Evolutionary conservation across 2,113 vertebrate species (phyloP), one percentile per base, ranked within the genome.

Genomic region (Crotalus tigris): DNA sequence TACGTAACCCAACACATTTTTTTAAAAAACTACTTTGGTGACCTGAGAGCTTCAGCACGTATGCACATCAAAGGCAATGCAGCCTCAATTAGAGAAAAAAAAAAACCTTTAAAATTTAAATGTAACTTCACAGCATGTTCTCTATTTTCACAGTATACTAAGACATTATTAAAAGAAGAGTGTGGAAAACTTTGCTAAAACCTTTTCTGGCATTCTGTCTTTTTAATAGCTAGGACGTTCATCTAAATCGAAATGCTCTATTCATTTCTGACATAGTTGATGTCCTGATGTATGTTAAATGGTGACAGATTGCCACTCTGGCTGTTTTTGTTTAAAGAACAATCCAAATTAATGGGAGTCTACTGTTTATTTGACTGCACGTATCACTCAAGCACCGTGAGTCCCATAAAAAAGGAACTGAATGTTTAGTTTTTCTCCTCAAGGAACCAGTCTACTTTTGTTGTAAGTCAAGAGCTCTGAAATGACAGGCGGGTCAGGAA

Each of bases 181-280:
- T 53, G 88, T 85, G 81, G 39, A 92, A 8, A 33, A 0, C 0
- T 17, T 33, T 13, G 29, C 2, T 85, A 85, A 81, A 85, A 13
- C 19, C 53, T 5, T 91, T 26, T 26, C 44, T 44, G 12, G 7
- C 21, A 11, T 55, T 24, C 90, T 15, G 0, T 69, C 88, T 29
- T 94, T 91, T 5, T 3, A 90, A 87, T 94, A 93, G 0, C 6
- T 75, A 85, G 95, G 94, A 58, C 19, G 87, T 93, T 88, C 1
- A 17, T 1, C 0, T 69, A 51, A 93, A 85, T 1, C 85, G 19
- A 46, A 93, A n/a, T 49, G 4, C 39, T 94, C 81, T 89, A 0
- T 91, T 87, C 21, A 85, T 21, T 91, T 87, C n/a, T 93, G 24
- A 94, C 94, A 90, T 1, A 6, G 0, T 46, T 91, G 24, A 94